Evolutionary conservation across 2,888 invertebrate genomes (phyloP), one percentile per base, ranked within the genome.

Genomic region (Empis livida): DNA sequence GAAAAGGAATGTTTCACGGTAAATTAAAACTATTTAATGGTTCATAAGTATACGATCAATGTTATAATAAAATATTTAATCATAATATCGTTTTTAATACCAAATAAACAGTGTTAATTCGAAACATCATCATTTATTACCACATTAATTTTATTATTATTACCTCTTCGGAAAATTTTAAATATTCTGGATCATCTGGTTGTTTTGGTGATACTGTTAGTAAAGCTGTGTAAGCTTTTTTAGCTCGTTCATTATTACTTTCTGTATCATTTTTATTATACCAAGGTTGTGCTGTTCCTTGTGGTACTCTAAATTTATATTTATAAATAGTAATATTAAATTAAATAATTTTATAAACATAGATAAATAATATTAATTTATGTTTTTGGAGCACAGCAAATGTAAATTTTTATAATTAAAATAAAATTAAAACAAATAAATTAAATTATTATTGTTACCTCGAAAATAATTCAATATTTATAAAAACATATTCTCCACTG

Each of bases 401-500:
- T n/a, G n/a, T n/a, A n/a, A n/a, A n/a, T n/a, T n/a, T n/a, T n/a
- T n/a, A n/a, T n/a, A n/a, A 43, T 10, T 13, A 41, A 48, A 43
- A 45, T n/a, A n/a, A 31, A 47, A 42, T 35, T 41, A 38, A 46
- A n/a, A 40, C 4, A 44, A 42, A 5, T 14, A n/a, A 38, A 46
- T 23, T 27, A 42, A 17, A 27, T 42, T 23, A 16, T 14, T 23
- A 31, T 14, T 68, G 82, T 81, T 71, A 96, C 96, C 92, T 90
- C 55, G 90, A 90, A 69, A 93, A 95, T 35, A 97, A 76, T 67
- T 96, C 95, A 59, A 97, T 91, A 71, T 94, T 97, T 73, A 99
- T 91, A 75, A 99, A 95, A 45, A 95, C 92, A 70, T 96, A 99
- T 73, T 97, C 96, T 9, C 96, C 96, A 49, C 87, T 89, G 48